Evolutionary conservation across 1,140 invertebrate genomes (phyloP), one percentile per base, ranked within the genome.

Genomic region (Drosophila athabasca): DNA sequence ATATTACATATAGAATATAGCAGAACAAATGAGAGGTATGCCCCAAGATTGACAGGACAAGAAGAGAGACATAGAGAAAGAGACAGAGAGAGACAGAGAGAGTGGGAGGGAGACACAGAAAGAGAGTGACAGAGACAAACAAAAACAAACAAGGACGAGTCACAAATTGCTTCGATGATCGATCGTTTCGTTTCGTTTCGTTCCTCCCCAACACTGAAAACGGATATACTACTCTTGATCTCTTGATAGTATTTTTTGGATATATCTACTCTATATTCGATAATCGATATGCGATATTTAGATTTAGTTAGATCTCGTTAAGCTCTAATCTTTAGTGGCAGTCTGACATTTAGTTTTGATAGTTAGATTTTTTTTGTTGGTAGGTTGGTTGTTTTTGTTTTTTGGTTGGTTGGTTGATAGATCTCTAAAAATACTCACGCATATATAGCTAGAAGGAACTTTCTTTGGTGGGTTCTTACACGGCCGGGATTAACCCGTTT

Each of bases 381-480:
- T 85, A 77, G 72, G 52, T 79, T 84, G 68, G 8, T 22, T 49
- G 31, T 24, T 62, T 62, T 43, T 57, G 52, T 41, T 29, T 52
- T 11, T 46, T 45, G n/a, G 49, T 39, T 52, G 48, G 29, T 60
- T 65, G 45, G 65, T 89, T 87, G 79, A 76, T 88, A 89, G 84
- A 88, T 88, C 83, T 88, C 84, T 89, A 89, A 89, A 72, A 91
- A 84, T 89, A 95, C 97, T 97, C 94, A 99, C 98, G 98, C 97
- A 93, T 99, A 99, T 93, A 99, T 99, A 78, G 99, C 99, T 92
- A 99, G 95, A 62, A 99, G 95, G 93, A 99, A 99, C 94, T 99
- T 99, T 93, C 99, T 95, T 93, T 99, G 99, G 93, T 99, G 99
- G 60, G 98, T 97, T 89, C 99, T 94, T 76, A 99, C 98, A 92